These are phyloP conservation scores for Myocastor coypus DNA, from an alignment of 2,113 vertebrate species.

Conservation along the genomic window DNA sequence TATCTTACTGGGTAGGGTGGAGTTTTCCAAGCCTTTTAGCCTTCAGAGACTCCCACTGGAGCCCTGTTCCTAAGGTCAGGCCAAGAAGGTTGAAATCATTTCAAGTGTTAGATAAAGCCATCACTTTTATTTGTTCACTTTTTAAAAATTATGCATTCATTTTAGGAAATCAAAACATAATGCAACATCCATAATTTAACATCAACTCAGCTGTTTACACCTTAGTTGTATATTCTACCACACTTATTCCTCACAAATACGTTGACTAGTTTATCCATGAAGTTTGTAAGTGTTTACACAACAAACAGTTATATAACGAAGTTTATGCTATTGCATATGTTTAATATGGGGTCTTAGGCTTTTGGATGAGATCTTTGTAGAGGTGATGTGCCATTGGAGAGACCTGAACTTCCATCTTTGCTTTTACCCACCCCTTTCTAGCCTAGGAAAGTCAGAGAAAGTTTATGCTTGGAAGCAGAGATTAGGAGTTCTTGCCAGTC, in stretches of 20 bases:
- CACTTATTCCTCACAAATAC: background rate
- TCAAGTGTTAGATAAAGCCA: background rate
- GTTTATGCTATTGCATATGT: background rate
- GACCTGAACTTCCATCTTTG: background rate
- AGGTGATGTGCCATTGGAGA: background rate
- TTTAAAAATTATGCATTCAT: background rate
- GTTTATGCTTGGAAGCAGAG: background rate
- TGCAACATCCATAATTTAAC: background rate
- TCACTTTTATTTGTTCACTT: background rate
- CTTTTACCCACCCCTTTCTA: background rate
- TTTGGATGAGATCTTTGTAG: background rate
- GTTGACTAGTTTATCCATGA: background rate
- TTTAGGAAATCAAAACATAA: slow-evolving; percentile 29
- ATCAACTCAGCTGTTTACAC: background rate
- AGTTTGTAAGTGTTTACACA: slow-evolving; percentile 13
- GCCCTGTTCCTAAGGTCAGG: background rate
- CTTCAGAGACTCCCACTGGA: background rate
- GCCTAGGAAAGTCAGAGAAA: background rate
- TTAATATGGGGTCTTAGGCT: background rate
- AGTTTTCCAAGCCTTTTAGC: background rate
- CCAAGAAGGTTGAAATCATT: background rate
- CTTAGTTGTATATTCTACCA: background rate
- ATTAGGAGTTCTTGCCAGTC: background rate
- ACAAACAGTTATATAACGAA: background rate
- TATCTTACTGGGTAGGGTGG: background rate